phyloP scores from a whole-genome alignment of 2,113 vertebrate genomes.

The Onychostruthus taczanowskii region DNA sequence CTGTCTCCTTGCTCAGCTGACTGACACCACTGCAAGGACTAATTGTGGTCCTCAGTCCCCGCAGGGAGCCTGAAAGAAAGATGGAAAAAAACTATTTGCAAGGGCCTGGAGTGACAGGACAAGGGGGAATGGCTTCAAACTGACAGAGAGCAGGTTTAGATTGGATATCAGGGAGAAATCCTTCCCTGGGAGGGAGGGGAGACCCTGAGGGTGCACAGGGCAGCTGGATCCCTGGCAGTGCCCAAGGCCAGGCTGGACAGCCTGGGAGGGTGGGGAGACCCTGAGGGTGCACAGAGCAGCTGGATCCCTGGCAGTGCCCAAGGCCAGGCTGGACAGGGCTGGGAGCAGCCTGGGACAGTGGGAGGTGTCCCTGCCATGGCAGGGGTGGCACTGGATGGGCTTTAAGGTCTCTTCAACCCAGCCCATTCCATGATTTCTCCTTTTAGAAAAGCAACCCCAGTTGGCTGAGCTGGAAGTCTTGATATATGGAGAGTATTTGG shows the following conservation, averaged over 20 bases:
- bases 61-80: not conserved
- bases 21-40: not conserved
- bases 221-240: not conserved
- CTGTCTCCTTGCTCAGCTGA: not conserved
- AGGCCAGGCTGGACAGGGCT: not conserved
- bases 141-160: not conserved
- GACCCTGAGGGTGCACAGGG: not conserved
- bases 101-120: not conserved
- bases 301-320: not conserved
- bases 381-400: not conserved
- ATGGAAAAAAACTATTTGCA: not conserved
- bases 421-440: not conserved
- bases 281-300: not conserved
- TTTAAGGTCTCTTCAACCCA: not conserved
- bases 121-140: not conserved
- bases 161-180: not conserved
- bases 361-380: not conserved
- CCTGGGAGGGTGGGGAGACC: not conserved
- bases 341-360: not conserved
- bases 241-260: accelerated
- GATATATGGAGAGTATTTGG: not conserved
- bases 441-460: not conserved
- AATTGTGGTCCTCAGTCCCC: not conserved
- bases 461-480: not conserved
- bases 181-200: not conserved